Conservation (phyloP, 1,140 invertebrate genomes). For the Leucophenga varia region DNA sequence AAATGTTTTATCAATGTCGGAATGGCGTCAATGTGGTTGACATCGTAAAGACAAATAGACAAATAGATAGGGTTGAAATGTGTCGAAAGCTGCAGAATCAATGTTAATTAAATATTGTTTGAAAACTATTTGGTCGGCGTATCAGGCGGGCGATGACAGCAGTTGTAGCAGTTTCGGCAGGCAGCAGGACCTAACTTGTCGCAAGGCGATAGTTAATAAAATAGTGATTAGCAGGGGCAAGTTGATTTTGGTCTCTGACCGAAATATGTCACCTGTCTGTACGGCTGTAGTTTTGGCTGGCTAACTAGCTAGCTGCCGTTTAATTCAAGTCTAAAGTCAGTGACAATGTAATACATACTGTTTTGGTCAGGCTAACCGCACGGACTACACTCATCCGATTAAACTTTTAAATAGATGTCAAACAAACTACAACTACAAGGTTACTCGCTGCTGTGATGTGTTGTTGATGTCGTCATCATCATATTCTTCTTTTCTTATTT, state of each 20-base stretch:
- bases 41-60: too few species aligned
- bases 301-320: conserved; percentile 26
- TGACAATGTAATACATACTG: conserved; percentile 50
- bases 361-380: conserved; percentile 52
- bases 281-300: conserved; percentile 32
- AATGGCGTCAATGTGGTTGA: conserved; percentile 33
- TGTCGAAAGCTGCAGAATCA: conserved; percentile 10
- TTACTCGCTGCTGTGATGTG: conserved; percentile 17
- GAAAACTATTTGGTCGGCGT: conserved; percentile 8
- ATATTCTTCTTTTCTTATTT: too few species aligned
- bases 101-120: conserved; percentile 20
- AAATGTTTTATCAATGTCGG: too few species aligned
- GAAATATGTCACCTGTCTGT: conserved; percentile 3
- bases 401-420: conserved; percentile 55
- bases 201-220: too few species aligned
- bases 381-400: conserved; percentile 52
- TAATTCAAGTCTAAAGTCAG: conserved; percentile 36
- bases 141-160: too few species aligned
- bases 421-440: conserved; percentile 53
- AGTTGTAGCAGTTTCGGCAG: neutral
- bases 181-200: too few species aligned
- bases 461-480: too few species aligned
- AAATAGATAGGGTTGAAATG: too few species aligned
- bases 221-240: too few species aligned
- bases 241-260: neutral